A percentile compares a stretch with the other conserved stretches of the same genome.
Conservation (phyloP, 1,140 invertebrate species). For the Drosophila ironensis region DNA sequence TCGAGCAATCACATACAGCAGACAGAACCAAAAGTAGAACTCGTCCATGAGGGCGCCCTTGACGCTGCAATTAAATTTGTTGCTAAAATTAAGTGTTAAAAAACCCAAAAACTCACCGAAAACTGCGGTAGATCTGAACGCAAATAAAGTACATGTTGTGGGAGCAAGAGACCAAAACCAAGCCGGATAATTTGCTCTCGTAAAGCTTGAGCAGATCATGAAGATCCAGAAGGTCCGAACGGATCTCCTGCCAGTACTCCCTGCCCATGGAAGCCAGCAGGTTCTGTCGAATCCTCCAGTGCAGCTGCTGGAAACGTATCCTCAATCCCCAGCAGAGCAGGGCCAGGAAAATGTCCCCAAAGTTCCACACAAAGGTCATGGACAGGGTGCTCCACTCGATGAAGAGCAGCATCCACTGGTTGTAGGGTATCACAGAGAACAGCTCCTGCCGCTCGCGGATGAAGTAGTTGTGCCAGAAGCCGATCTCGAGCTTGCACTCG, state of each 20-base stretch:
- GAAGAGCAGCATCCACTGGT: constrained; percentile 40
- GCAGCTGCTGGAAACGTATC: constrained; percentile 84
- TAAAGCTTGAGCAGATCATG: constrained; percentile 83
- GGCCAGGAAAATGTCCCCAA: constrained; percentile 86
- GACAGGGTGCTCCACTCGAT: constrained; percentile 72
- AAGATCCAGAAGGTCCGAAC: constrained; percentile 84
- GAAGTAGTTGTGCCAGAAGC: constrained; percentile 68
- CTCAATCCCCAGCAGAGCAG: constrained; percentile 84
- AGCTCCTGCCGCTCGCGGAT: constrained; percentile 65
- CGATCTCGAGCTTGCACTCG: constrained; percentile 59
- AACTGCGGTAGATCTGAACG: constrained; percentile 87
- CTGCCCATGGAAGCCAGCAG: constrained; percentile 37
- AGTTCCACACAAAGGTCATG: constrained; percentile 86
- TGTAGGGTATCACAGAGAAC: constrained; percentile 57
- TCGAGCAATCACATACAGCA: constrained; percentile 84
- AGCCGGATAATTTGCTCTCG: constrained; percentile 81
- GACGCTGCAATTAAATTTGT: constrained; percentile 41
- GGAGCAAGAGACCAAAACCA: constrained; percentile 86
- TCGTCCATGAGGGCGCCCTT: constrained; percentile 61
- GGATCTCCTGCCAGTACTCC: constrained; percentile 83
- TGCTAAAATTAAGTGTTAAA: constrained; percentile 23
- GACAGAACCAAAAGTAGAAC: constrained; percentile 86
- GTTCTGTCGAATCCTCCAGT: constrained; percentile 66
- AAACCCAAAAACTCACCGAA: constrained; percentile 83
- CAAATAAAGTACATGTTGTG: constrained; percentile 89